Evolutionary conservation across 2,113 vertebrate species (phyloP).

Genomic region (Nettapus auritus): DNA sequence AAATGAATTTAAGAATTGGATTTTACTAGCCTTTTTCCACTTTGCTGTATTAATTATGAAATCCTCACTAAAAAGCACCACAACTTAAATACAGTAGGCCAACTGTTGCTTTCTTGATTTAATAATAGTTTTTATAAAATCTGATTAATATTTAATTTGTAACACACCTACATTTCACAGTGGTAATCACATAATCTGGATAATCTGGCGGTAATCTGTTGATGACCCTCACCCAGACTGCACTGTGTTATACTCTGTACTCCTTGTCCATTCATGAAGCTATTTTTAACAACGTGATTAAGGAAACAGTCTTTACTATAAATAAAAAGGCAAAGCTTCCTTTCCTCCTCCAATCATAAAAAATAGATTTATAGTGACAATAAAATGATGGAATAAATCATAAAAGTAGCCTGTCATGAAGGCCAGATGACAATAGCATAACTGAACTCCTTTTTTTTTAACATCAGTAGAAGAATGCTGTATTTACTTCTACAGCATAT

Average conservation of each 20-base stretch:
- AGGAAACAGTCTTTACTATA: background rate
- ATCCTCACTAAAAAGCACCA: background rate
- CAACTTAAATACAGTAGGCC: background rate
- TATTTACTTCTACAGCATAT: rapidly evolving
- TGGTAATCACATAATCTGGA: slow-evolving; percentile 27
- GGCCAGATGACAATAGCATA: background rate
- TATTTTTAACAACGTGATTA: slow-evolving; percentile 38
- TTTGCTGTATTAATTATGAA: background rate
- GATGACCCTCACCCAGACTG: background rate
- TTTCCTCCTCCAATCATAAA: background rate
- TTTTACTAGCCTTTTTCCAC: background rate
- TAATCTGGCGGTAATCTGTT: slow-evolving; percentile 38
- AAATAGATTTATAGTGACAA: background rate
- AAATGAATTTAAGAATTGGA: background rate
- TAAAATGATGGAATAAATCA: background rate
- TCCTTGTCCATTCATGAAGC: background rate
- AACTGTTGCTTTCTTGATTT: slow-evolving; percentile 12
- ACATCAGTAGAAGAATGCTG: background rate
- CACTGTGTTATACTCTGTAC: background rate
- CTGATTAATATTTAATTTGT: slow-evolving; percentile 59
- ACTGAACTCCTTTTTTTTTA: no score
- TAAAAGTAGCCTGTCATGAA: background rate
- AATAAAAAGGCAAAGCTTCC: background rate
- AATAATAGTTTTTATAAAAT: background rate
- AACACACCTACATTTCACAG: slow-evolving; percentile 28